phyloP scores from a whole-genome alignment of 2,888 invertebrate genomes.

The Magallana nippona region DNA sequence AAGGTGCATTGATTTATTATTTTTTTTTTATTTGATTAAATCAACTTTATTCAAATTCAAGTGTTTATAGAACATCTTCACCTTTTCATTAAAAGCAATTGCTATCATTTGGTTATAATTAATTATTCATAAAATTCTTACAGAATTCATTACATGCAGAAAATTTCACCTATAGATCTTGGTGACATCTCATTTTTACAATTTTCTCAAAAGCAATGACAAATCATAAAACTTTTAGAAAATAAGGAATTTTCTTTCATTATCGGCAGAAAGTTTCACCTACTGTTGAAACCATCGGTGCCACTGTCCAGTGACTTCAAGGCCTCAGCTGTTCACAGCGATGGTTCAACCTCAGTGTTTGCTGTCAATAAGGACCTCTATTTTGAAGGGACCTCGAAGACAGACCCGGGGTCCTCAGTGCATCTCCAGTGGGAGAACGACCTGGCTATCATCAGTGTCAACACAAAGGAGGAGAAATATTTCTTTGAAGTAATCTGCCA shows the following conservation, averaged over 20 bases:
- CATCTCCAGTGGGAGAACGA: conserved; percentile 68
- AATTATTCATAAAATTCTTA: neutral
- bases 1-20: conserved; percentile 55
- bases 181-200: neutral
- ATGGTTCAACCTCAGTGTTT: conserved; percentile 59
- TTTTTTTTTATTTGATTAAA: conserved; percentile 7
- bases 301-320: conserved; percentile 65
- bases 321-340: conserved; percentile 57
- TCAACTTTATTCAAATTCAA: no score
- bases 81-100: no score
- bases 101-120: neutral
- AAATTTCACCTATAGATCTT: neutral
- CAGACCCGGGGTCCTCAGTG: conserved; percentile 58
- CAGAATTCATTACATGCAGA: neutral
- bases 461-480: conserved; percentile 63
- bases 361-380: conserved; percentile 56
- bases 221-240: no score
- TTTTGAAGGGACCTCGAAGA: conserved; percentile 58
- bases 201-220: neutral
- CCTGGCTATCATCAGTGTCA: conserved; percentile 64
- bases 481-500: conserved; percentile 64
- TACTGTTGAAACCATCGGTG: conserved; percentile 63
- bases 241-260: neutral
- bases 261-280: conserved; percentile 65
- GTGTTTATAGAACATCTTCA: no score